A percentile compares a stretch with the other conserved stretches of the same genome.
phyloP scores from a whole-genome alignment of 2,113 vertebrate species.

The Alethe castanea region DNA sequence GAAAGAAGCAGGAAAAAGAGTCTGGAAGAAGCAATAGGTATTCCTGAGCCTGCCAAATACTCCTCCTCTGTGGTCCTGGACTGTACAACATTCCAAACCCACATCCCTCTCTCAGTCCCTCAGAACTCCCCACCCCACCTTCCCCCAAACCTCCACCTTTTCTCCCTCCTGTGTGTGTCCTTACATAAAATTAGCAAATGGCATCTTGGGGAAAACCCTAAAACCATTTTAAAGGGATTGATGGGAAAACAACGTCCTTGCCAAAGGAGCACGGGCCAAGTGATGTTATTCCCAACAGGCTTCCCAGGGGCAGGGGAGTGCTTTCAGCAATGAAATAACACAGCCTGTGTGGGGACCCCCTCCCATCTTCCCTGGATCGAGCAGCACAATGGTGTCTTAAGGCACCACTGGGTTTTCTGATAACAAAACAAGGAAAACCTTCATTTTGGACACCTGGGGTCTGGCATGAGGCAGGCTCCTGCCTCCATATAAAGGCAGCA shows the following conservation, averaged over 20 bases:
- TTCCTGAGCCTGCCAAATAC: neutral
- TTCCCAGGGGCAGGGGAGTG: neutral
- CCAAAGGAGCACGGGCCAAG: neutral
- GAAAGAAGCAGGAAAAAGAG: neutral
- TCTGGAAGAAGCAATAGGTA: neutral
- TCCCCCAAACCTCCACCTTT: neutral
- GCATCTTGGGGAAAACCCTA: neutral
- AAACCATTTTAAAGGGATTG: neutral
- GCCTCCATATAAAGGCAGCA: neutral
- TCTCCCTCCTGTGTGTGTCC: neutral
- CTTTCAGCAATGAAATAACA: neutral
- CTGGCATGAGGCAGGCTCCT: neutral
- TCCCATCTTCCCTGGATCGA: neutral
- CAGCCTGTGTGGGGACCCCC: neutral
- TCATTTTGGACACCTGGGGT: neutral
- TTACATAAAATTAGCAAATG: neutral
- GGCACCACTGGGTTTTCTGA: neutral
- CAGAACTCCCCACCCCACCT: neutral
- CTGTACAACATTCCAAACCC: neutral
- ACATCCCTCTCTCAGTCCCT: neutral
- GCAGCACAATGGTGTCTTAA: neutral
- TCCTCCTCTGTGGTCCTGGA: neutral
- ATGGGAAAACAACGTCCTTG: neutral
- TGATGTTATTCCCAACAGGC: neutral
- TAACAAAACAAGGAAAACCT: neutral